These are phyloP conservation scores for Aurelia aurita DNA, from an alignment of 30 jellyfish, hydroid and myxozoan genomes.

Conservation along the genomic window DNA sequence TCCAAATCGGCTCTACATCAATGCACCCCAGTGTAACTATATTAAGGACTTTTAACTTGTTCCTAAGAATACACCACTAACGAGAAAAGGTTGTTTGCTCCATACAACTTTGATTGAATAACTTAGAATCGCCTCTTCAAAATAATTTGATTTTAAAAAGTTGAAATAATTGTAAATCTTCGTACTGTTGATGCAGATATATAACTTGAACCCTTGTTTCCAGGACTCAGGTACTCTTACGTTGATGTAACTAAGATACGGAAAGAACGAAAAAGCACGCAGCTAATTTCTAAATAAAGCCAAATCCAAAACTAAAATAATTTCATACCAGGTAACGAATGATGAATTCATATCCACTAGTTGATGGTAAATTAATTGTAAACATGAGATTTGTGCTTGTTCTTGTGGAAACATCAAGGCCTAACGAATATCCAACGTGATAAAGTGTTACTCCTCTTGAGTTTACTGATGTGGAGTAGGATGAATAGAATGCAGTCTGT, in stretches of 20 bases:
- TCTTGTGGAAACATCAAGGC: constrained; percentile 52
- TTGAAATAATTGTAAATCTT: no score
- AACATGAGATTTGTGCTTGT: constrained; percentile 59
- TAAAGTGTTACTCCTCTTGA: constrained; percentile 52
- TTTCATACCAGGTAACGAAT: constrained; percentile 74
- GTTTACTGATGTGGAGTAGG: constrained; percentile 31
- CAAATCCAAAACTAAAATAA: no score
- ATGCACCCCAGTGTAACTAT: no score
- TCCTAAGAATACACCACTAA: no score
- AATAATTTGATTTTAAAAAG: no score
- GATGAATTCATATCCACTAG: constrained; percentile 63
- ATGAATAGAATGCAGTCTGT: constrained; percentile 63
- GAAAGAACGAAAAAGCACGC: neutral
- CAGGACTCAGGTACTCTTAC: neutral
- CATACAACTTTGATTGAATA: no score
- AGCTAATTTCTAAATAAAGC: neutral
- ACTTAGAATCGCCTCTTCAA: no score
- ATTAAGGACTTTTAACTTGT: no score
- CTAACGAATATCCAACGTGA: constrained; percentile 77
- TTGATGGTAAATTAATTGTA: constrained; percentile 48
- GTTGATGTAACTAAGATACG: neutral
- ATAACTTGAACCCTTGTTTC: no score
- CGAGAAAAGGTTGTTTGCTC: no score
- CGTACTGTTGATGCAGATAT: no score
- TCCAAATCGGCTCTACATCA: no score